Evolutionary conservation across 2,888 invertebrate species (phyloP).

Genomic region (Hylaea fasciaria): DNA sequence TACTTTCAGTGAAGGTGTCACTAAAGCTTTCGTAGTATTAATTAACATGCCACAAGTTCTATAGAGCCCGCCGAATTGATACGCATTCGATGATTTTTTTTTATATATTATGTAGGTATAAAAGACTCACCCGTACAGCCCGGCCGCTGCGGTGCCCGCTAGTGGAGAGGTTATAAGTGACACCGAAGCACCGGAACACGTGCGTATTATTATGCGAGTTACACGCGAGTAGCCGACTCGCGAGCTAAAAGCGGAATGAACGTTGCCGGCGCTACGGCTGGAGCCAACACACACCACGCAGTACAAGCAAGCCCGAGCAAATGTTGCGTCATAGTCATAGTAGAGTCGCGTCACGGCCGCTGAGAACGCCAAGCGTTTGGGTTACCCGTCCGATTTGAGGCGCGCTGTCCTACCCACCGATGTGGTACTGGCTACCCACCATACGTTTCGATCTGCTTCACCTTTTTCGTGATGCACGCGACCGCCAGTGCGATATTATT

Average conservation of each 20-base stretch:
- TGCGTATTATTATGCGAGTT: slow-evolving; percentile 65
- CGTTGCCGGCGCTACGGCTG: slow-evolving; percentile 33
- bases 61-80: neutral
- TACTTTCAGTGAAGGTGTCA: slow-evolving; percentile 15
- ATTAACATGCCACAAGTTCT: slow-evolving; percentile 3
- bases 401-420: neutral
- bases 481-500: neutral
- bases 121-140: slow-evolving; percentile 29
- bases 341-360: neutral
- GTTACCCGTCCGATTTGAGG: slow-evolving; percentile 20
- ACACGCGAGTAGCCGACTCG: slow-evolving; percentile 60
- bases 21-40: slow-evolving; percentile 35
- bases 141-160: slow-evolving; percentile 12
- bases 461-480: neutral
- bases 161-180: slow-evolving; percentile 63
- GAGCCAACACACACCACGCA: slow-evolving; percentile 36
- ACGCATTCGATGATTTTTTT: neutral
- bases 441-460: slow-evolving; percentile 16
- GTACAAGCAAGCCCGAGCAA: slow-evolving; percentile 54
- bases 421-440: slow-evolving; percentile 4
- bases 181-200: slow-evolving; percentile 70
- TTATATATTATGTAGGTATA: neutral
- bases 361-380: neutral
- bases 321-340: slow-evolving; percentile 59
- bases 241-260: slow-evolving; percentile 74